Evolutionary conservation across 2,113 vertebrate species (phyloP).

Genomic region (Panthera tigris): DNA sequence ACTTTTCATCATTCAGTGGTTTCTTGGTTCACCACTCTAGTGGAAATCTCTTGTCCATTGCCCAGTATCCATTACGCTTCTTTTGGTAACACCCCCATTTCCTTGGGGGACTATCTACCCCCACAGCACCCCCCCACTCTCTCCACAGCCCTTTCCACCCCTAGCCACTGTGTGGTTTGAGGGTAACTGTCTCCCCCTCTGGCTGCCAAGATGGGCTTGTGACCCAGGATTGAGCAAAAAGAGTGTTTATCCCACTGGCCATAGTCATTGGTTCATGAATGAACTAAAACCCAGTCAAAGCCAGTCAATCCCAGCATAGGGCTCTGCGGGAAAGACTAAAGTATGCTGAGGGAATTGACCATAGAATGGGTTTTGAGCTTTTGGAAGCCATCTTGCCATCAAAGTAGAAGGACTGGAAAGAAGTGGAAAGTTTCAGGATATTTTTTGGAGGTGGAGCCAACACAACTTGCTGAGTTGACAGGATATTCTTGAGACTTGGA

Average conservation of each 20-base stretch:
- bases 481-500: background rate
- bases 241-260: background rate
- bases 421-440: background rate
- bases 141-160: background rate
- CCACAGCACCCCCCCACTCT: background rate
- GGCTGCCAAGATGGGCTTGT: background rate
- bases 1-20: background rate
- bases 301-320: background rate
- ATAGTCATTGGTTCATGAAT: background rate
- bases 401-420: background rate
- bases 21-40: background rate
- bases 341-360: background rate
- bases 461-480: background rate
- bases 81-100: background rate
- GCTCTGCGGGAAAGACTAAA: background rate
- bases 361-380: background rate
- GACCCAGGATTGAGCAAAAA: background rate
- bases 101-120: background rate
- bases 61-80: background rate
- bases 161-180: background rate
- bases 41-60: background rate
- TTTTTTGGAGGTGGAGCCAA: background rate
- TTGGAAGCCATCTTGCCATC: background rate
- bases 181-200: background rate
- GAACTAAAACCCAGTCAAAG: background rate